phyloP scores from a whole-genome alignment of 2,888 invertebrate species.

The Cephus pulcher region DNA sequence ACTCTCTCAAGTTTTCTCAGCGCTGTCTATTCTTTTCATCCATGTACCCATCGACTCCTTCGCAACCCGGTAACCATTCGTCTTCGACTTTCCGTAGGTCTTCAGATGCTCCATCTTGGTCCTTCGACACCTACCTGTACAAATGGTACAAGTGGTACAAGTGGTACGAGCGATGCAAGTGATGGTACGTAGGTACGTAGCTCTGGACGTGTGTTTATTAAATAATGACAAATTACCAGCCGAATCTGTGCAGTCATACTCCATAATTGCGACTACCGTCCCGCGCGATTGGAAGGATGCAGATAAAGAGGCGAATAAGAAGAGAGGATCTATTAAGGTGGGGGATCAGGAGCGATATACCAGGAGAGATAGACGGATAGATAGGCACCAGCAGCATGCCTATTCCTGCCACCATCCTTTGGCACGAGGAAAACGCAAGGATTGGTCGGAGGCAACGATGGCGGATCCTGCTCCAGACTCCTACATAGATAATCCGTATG shows the following conservation, averaged over 20 bases:
- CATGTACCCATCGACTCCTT: neutral
- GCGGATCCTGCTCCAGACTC: slow-evolving; percentile 3
- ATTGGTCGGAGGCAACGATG: neutral
- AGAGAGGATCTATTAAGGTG: neutral
- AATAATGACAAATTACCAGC: slow-evolving; percentile 61
- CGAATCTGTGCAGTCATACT: slow-evolving; percentile 62
- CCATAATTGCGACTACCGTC: slow-evolving; percentile 58
- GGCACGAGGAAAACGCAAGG: neutral
- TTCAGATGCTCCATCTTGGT: neutral
- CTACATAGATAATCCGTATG: slow-evolving; percentile 18
- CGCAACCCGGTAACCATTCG: neutral
- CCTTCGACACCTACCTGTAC: neutral
- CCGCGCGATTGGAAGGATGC: slow-evolving; percentile 11
- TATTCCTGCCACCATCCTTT: neutral
- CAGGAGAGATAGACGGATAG: neutral
- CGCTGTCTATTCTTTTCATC: neutral
- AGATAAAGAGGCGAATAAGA: slow-evolving; percentile 11
- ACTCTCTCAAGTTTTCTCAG: neutral
- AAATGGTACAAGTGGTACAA: neutral
- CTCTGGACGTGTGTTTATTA: neutral
- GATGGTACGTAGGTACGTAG: neutral
- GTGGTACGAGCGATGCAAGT: neutral
- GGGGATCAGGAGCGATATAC: neutral
- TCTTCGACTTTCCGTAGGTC: neutral
- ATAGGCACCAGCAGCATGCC: neutral